Evolutionary conservation across 2,888 invertebrate species (phyloP), one percentile per base, ranked within the genome.

Genomic region (Sarcophaga variegata): DNA sequence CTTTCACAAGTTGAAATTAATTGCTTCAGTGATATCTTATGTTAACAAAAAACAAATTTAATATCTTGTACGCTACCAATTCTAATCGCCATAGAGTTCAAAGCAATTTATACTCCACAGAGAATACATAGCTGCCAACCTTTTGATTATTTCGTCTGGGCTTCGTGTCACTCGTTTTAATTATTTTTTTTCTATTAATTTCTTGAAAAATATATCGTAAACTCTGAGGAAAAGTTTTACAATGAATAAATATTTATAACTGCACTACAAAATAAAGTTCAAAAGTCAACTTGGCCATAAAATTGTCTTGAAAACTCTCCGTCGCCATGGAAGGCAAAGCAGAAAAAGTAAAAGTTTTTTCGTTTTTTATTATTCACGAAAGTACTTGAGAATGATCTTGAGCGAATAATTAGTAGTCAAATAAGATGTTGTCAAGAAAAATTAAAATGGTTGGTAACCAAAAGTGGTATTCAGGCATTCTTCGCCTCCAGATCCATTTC

Each of bases 331-430:
- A 12, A 64, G 6, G 14, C 22, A 79, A 74, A 64, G 64, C 47
- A 4, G n/a, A 37, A 37, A 47, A 70, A 63, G 63, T 10, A 45
- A 59, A 59, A 22, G n/a, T 60, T 77, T 81, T 54, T 49, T 4
- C 69, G n/a, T 69, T 49, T n/a, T 63, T 63, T 45, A 85, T 63
- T 49, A 37, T 62, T 59, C 71, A 70, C 45, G 37, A 62, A 70
- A 75, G 71, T 76, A 76, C 66, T 80, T 72, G 64, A 82, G 69
- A 83, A 83, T 81, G 72, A 86, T 59, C 60, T 76, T 76, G 67
- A 86, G 75, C 82, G 81, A 75, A 78, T 88, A 87, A 88, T 88
- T 88, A 88, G 87, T 81, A 87, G 81, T 80, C 87, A 76, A 81
- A 63, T 25, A 25, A 49, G 59, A 64, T 83, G 64, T 77, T 62